A percentile compares a stretch with the other conserved stretches of the same genome.
phyloP scores from a whole-genome alignment of 2,888 invertebrate species.

The Apamea epomidion region DNA sequence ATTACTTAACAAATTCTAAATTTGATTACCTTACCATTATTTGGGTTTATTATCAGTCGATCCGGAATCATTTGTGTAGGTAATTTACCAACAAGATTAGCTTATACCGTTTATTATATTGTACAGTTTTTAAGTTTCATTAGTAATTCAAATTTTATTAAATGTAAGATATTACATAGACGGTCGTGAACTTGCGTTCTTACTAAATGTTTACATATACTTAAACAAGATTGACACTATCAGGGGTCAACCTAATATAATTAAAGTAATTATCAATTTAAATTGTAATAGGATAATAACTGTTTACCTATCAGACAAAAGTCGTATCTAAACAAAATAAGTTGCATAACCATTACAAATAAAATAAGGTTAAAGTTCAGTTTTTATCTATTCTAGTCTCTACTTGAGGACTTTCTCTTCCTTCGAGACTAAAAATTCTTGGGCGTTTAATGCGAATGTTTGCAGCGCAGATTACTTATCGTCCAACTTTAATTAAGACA shows the following conservation, averaged over 20 bases:
- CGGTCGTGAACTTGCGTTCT: constrained; percentile 27
- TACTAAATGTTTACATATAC: constrained; percentile 22
- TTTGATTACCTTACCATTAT: constrained; percentile 68
- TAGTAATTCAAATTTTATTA: constrained; percentile 58
- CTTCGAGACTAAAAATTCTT: background rate
- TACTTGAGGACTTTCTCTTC: background rate
- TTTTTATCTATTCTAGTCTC: constrained; percentile 18
- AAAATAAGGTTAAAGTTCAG: constrained; percentile 32
- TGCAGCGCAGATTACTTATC: background rate
- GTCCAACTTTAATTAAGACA: constrained; percentile 10
- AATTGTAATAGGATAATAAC: constrained; percentile 19
- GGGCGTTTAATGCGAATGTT: constrained; percentile 5
- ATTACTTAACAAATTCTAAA: constrained; percentile 66
- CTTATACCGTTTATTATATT: constrained; percentile 41
- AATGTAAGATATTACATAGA: constrained; percentile 16
- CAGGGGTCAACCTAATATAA: constrained; percentile 38
- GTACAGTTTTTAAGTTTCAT: constrained; percentile 40
- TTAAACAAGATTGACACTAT: constrained; percentile 37
- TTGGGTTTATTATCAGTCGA: constrained; percentile 64
- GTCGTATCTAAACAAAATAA: constrained; percentile 17
- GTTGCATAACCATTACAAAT: constrained; percentile 31
- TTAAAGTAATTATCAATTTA: constrained; percentile 10
- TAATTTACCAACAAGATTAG: constrained; percentile 62
- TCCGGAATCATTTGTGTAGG: constrained; percentile 62
- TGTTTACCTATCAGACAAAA: constrained; percentile 30